Evolutionary conservation across 2,113 vertebrate genomes (phyloP), one percentile per base, ranked within the genome.

Genomic region (Malurus melanocephalus): DNA sequence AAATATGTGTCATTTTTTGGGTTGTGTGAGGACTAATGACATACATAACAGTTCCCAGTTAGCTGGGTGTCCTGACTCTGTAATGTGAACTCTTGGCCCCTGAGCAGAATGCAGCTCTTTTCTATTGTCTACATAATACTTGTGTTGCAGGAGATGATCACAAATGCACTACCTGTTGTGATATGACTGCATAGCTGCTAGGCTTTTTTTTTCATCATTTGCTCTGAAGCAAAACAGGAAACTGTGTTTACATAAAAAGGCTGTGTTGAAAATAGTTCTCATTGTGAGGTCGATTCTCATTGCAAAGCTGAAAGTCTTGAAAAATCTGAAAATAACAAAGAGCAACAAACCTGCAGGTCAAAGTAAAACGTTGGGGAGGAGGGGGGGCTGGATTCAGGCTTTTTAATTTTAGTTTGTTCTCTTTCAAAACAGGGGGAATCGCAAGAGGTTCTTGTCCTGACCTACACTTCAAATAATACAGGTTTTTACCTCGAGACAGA

Each of bases 141-240:
- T 65, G 26, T 68, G 40, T 60, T 90, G 49, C 64, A 69, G 62
- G 23, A 87, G 69, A 46, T 1, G 5, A 72, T 65, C 12, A 22
- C 45, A 62, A 79, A 33, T 66, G 13, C 22, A n/a, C 43, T 83
- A 79, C 46, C 72, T 80, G 45, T 75, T 90, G 51, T 73, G 89
- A 79, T 72, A 87, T 84, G 46, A 20, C 64, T 89, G 59, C 51
- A 16, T 49, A 60, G 56, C 65, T 92, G 79, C 61, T 75, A 57
- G 21, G 57, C 60, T 52, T 61, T 95, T 74, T 74, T 76, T 92
- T 89, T 92, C 62, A 88, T 86, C 76, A 35, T 86, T 91, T 83
- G 16, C 91, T 94, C 75, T 92, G 94, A 91, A 92, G 82, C 91
- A 94, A 85, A 94, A 95, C 93, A 95, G 93, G 89, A 96, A 95